Evolutionary conservation across 2,888 invertebrate species (phyloP).

Genomic region (Eupithecia abbreviata): DNA sequence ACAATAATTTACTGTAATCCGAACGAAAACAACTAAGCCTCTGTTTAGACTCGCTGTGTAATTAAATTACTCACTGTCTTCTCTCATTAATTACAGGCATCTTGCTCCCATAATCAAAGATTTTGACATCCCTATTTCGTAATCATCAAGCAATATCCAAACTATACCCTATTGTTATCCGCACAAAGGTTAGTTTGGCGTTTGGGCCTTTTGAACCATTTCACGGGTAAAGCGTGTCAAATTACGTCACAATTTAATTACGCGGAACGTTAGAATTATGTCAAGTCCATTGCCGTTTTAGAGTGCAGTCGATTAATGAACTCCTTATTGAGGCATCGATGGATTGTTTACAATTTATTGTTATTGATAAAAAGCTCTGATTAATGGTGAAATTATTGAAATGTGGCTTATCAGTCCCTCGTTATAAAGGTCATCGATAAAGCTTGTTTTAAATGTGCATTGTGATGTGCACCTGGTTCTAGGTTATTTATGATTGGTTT

Average conservation of each 20-base stretch:
- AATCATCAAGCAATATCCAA: slow-evolving; percentile 39
- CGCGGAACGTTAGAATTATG: slow-evolving; percentile 38
- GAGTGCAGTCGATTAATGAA: slow-evolving; percentile 32
- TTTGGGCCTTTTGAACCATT: slow-evolving; percentile 36
- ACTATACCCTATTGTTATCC: slow-evolving; percentile 26
- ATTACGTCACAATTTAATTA: slow-evolving; percentile 49
- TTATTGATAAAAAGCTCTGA: slow-evolving; percentile 18
- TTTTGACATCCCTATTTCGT: slow-evolving; percentile 49
- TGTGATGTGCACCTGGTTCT: slow-evolving; percentile 38
- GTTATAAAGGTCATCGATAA: slow-evolving; percentile 36
- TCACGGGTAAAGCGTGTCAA: slow-evolving; percentile 50
- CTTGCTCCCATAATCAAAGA: slow-evolving; percentile 49
- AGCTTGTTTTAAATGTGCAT: slow-evolving; percentile 27
- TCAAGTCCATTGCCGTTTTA: slow-evolving; percentile 44
- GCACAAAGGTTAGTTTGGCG: slow-evolving; percentile 31
- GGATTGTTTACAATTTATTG: slow-evolving; percentile 18
- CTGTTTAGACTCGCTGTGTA: slow-evolving; percentile 27
- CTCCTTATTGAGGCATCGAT: slow-evolving; percentile 36
- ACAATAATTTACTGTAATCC: slow-evolving; percentile 11
- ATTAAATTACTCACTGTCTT: slow-evolving; percentile 41
- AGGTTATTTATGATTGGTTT: slow-evolving; percentile 28
- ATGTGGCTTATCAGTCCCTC: slow-evolving; percentile 20
- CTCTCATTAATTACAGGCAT: slow-evolving; percentile 46
- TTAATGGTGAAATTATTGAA: slow-evolving; percentile 34
- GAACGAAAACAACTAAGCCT: slow-evolving; percentile 10